Base-by-base conservation (phyloP, 2,113 vertebrate genomes). In the Malurus cyaneus region DNA sequence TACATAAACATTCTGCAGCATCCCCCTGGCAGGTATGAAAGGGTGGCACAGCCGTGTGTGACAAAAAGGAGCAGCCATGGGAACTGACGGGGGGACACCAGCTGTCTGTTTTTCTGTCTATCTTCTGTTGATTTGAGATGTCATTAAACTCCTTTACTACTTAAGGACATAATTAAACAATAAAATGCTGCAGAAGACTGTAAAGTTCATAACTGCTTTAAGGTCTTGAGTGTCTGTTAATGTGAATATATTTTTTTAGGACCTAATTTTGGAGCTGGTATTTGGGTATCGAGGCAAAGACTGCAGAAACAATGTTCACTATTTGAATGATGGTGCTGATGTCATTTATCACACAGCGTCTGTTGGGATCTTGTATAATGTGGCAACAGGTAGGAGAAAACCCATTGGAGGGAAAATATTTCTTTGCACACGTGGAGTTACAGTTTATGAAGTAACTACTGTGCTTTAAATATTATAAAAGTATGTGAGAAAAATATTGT, bases 271-370 rank as follows among this genome's bases (percentile, higher is more conserved):
- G 97, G 99, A 99, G 92, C 98, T 99, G 94, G 99, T 99, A 42
- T 99, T 99, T 96, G 99, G 99, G 93, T 99, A 99, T 95, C 98
- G 99, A 89, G 99, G 99, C 96, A 99, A 98, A 95, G 99, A 99
- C 97, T 99, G 99, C 97, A 99, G 99, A 80, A 99, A 99, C 97
- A 99, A 99, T 54, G 99, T 99, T 92, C 99, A 99, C 97, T 99
- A 99, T 96, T 97, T 99, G 97, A 99, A 99, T 72, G 99, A 99
- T 56, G 99, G 99, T 77, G 98, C 99, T 54, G 99, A 99, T 95
- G 99, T 99, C 73, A 98, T 99, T 97, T 99, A 99, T 96, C 99
- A 99, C 94, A 99, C 99, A 13, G 99, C 99, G 6, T 99, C 99
- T 14, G 29, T 99, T 66, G 99, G 99, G 72, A 98, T 99, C 86